phyloP scores from a whole-genome alignment of 2,113 vertebrate species.

The Platichthys flesus region DNA sequence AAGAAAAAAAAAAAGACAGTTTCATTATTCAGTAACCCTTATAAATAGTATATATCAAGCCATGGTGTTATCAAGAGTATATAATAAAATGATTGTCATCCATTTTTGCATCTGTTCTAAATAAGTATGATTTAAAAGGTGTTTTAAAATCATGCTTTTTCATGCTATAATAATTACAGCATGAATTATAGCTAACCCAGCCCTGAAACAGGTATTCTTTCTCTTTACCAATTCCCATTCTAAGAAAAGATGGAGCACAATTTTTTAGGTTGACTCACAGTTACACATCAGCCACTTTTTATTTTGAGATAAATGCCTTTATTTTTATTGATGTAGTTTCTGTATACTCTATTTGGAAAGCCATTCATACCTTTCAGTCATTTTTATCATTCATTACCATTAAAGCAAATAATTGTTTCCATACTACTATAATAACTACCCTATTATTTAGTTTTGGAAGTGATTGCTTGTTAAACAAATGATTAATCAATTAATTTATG shows the following conservation, averaged over 20 bases:
- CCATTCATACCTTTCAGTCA: background rate
- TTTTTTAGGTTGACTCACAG: background rate
- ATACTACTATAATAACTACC: background rate
- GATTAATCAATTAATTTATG: background rate
- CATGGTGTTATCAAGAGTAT: background rate
- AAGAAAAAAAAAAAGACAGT: background rate
- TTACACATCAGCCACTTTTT: background rate
- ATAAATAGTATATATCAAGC: background rate
- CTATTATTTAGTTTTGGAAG: conserved; percentile 5
- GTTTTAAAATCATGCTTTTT: too few species aligned
- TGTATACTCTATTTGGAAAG: background rate
- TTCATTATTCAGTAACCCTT: background rate
- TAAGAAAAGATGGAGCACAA: background rate
- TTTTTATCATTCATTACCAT: background rate
- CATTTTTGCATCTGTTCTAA: background rate
- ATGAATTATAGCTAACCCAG: background rate
- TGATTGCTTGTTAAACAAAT: background rate
- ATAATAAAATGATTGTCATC: background rate
- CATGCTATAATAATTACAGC: too few species aligned
- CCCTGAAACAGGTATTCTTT: background rate
- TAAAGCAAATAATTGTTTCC: background rate
- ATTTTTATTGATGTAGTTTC: background rate
- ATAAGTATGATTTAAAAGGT: background rate
- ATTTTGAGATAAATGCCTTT: background rate
- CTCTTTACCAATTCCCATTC: background rate